Evolutionary conservation across 1,140 invertebrate species (phyloP).

Genomic region (Cyclargus thomasi): DNA sequence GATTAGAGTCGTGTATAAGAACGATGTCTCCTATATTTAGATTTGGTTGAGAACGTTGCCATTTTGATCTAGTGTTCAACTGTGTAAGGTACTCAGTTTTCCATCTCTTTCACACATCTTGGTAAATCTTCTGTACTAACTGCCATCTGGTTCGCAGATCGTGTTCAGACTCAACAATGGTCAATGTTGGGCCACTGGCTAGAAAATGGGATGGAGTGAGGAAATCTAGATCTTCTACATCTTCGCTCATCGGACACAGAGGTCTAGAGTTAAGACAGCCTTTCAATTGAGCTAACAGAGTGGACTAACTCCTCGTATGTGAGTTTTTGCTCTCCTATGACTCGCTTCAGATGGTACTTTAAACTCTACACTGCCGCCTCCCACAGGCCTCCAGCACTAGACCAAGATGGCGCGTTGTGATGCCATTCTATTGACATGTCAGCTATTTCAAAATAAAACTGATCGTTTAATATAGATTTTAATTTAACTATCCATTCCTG

Average conservation of each 20-base stretch:
- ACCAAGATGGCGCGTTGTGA: background rate
- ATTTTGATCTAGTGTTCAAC: conserved; percentile 15
- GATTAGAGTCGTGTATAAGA: conserved; percentile 19
- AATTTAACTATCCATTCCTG: background rate
- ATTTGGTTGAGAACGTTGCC: conserved; percentile 16
- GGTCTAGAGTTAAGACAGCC: background rate
- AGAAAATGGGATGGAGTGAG: conserved; percentile 18
- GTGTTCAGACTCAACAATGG: conserved; percentile 16
- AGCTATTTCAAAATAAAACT: no score
- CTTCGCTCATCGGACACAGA: background rate
- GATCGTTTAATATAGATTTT: conserved; percentile 1
- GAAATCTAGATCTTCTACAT: conserved; percentile 8
- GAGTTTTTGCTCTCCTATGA: background rate
- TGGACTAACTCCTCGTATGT: background rate
- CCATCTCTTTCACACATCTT: conserved; percentile 21
- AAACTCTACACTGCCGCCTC: conserved; percentile 7
- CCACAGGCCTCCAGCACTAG: background rate
- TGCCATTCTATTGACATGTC: conserved; percentile 7
- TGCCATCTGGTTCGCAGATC: conserved; percentile 21
- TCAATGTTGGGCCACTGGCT: conserved; percentile 13
- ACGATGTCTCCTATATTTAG: conserved; percentile 18
- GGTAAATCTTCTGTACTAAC: conserved; percentile 19
- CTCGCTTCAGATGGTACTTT: conserved; percentile 3
- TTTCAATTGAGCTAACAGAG: background rate
- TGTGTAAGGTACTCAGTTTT: conserved; percentile 19